phyloP scores from a whole-genome alignment of 2,113 vertebrate species.

The Rhipidura dahli region DNA sequence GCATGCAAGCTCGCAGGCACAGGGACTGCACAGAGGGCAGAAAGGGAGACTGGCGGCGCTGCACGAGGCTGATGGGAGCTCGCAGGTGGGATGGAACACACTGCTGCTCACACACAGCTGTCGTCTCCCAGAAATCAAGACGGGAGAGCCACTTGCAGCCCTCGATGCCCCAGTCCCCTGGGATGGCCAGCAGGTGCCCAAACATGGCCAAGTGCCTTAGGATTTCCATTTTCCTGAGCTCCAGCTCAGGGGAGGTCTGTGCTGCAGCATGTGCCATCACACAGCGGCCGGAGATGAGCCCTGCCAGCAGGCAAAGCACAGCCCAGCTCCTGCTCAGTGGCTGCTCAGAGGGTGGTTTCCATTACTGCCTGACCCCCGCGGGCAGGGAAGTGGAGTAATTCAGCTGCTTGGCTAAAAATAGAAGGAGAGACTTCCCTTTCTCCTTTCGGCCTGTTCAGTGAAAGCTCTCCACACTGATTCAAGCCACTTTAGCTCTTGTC shows the following conservation, averaged over 20 bases:
- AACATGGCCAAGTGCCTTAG: background rate
- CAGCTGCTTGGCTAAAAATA: conserved; percentile 28
- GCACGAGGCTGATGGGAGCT: accelerated
- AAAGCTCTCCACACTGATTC: background rate
- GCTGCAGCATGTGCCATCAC: accelerated
- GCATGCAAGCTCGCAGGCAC: background rate
- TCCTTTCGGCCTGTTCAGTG: background rate
- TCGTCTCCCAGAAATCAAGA: background rate
- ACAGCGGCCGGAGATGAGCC: background rate
- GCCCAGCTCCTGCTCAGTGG: background rate
- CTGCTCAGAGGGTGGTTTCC: background rate
- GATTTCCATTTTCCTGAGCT: background rate
- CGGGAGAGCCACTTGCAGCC: background rate
- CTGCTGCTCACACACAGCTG: accelerated
- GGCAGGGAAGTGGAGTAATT: background rate
- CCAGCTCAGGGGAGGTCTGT: background rate
- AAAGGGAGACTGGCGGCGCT: background rate
- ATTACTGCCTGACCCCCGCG: background rate
- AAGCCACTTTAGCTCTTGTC: background rate
- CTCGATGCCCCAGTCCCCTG: accelerated
- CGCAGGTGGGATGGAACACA: accelerated
- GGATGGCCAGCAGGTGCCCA: background rate
- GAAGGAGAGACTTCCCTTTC: background rate
- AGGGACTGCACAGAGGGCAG: background rate
- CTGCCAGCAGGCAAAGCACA: background rate